phyloP scores from a whole-genome alignment of 2,113 vertebrate genomes.

The Lepisosteus oculatus region DNA sequence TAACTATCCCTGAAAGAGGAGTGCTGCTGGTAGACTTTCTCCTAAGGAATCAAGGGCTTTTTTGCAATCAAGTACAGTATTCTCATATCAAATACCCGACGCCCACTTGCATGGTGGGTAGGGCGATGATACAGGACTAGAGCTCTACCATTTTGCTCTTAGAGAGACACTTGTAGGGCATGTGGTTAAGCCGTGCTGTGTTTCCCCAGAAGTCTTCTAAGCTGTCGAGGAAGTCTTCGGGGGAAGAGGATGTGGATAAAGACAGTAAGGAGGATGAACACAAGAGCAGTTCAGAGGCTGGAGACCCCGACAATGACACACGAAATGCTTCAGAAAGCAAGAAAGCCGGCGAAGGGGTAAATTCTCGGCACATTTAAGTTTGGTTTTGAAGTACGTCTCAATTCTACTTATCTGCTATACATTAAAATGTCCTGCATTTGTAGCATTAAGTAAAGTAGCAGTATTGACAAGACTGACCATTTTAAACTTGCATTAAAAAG shows the following conservation, averaged over 20 bases:
- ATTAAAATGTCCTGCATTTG: not conserved
- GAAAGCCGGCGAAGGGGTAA: slow-evolving; percentile 84
- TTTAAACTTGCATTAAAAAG: not conserved
- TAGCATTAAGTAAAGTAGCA: no score
- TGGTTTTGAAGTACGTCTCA: not conserved
- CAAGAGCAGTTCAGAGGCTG: slow-evolving; percentile 87
- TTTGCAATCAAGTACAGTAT: no score
- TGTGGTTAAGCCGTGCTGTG: no score
- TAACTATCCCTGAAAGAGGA: no score
- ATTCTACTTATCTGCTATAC: not conserved
- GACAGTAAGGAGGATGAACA: slow-evolving; percentile 92
- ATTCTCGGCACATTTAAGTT: slow-evolving; percentile 6
- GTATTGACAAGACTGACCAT: not conserved
- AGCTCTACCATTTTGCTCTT: no score
- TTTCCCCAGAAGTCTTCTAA: slow-evolving; percentile 83
- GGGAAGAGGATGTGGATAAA: slow-evolving; percentile 83
- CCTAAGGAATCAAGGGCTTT: no score
- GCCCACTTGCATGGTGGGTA: no score
- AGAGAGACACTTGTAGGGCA: no score
- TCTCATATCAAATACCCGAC: no score
- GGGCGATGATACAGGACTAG: no score
- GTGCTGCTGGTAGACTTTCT: no score
- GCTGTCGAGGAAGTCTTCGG: slow-evolving; percentile 87
- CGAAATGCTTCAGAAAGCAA: slow-evolving; percentile 87
- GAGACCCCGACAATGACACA: slow-evolving; percentile 84